Evolutionary conservation across 2,888 invertebrate genomes (phyloP), one percentile per base, ranked within the genome.

Genomic region (Cheilosia vulpina): DNA sequence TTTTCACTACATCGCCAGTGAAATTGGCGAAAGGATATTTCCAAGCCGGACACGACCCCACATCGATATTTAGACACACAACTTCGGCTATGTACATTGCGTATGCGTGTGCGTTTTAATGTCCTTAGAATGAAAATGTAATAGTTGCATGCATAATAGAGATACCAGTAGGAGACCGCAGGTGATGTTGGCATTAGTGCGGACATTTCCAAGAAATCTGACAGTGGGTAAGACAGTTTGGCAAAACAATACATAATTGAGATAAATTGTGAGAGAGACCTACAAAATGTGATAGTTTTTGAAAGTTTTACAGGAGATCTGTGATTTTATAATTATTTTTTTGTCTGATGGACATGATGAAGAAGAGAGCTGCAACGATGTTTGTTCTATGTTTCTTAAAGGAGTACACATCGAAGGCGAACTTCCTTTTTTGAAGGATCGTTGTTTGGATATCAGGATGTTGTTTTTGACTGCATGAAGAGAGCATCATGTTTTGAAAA

Each of bases 41-140:
- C 52, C 50, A 65, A 69, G 68, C 69, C 31, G 76, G 63, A 77
- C 58, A 47, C 31, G 31, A 7, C 19, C 60, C 19, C 76, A 62
- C 60, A 88, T 88, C 87, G 87, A 89, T 83, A 89, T 58, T 80
- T 73, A 38, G 88, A 82, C 87, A 83, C 88, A 84, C 87, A 79
- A 84, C 76, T 77, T 87, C 88, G 87, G 66, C 88, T 17, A 15
- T 47, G 19, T 45, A 1, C 24, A 15, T 21, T 24, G 17, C 38
- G 17, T 38, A 43, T 38, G 57, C 58, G 47, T 34, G 65, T 27
- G 69, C 3, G 63, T 69, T 43, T 76, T 71, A 71, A 80, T 50
- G 66, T 71, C 62, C 80, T 80, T 66, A 38, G 47, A 79, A 63
- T 58, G 17, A 79, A 71, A 75, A 75, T 62, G 72, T 71, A 75